These are phyloP conservation scores for Tiphia femorata DNA, from an alignment of 2,888 invertebrate species.

Conservation along the genomic window DNA sequence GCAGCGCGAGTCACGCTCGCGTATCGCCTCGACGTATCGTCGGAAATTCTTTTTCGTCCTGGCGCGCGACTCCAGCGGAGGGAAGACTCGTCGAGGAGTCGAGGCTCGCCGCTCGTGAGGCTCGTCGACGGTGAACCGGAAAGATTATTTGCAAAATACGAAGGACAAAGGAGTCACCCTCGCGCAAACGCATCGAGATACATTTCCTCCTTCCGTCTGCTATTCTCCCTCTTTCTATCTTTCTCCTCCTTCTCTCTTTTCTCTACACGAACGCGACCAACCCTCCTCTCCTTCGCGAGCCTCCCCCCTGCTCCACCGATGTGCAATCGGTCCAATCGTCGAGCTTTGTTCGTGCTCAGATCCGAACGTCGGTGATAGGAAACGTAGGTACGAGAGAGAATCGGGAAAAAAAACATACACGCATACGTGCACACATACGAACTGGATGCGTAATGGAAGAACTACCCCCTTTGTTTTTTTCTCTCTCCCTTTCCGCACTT, in stretches of 20 bases:
- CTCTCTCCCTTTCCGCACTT: too few relatives aligned
- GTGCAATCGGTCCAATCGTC: conserved; percentile 38
- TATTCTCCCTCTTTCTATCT: conserved; percentile 6
- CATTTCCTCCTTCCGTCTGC: conserved; percentile 11
- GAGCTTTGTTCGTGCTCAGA: conserved; percentile 30
- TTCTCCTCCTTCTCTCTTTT: neutral
- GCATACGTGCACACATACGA: too few relatives aligned
- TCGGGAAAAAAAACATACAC: conserved; percentile 37
- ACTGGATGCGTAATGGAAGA: conserved; percentile 45
- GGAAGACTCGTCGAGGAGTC: too few relatives aligned
- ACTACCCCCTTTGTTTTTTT: neutral
- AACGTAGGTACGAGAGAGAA: conserved; percentile 18
- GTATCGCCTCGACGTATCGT: neutral
- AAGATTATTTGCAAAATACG: conserved; percentile 23
- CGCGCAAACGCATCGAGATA: conserved; percentile 29
- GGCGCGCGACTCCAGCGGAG: too few relatives aligned
- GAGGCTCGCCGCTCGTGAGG: neutral
- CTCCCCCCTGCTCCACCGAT: neutral
- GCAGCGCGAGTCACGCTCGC: too few relatives aligned
- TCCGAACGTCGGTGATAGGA: conserved; percentile 29
- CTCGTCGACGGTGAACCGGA: conserved; percentile 8
- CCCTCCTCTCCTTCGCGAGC: neutral
- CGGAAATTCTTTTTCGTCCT: neutral
- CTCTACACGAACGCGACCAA: neutral
- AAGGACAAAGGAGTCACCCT: conserved; percentile 24